phyloP scores from a whole-genome alignment of 2,113 vertebrate species.

The Enhydra lutris region DNA sequence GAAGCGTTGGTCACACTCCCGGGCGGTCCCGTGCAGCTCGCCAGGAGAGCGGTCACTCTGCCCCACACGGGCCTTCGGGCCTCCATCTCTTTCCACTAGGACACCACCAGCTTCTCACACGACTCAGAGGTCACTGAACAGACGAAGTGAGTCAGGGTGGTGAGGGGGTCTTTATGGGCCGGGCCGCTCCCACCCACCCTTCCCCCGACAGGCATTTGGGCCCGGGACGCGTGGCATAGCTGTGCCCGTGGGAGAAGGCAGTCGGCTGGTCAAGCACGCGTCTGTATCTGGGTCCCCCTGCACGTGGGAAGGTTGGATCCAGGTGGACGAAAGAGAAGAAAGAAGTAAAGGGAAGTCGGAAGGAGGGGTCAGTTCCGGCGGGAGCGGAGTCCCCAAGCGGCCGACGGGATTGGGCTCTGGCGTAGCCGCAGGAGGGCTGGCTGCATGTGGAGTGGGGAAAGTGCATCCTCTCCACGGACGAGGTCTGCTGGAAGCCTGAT shows the following conservation, averaged over 20 bases:
- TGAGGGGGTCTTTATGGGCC: background rate
- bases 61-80: background rate
- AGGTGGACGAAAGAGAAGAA: background rate
- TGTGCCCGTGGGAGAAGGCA: background rate
- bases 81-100: background rate
- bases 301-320: background rate
- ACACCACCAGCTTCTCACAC: background rate
- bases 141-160: background rate
- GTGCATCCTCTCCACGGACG: background rate
- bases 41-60: no score
- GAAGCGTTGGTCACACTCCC: no score
- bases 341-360: background rate
- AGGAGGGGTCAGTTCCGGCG: background rate
- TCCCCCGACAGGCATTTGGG: no score
- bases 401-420: accelerated
- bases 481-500: background rate
- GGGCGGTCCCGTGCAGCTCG: accelerated
- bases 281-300: accelerated
- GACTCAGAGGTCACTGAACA: background rate
- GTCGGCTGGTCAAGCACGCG: background rate
- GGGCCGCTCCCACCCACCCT: background rate
- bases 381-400: background rate
- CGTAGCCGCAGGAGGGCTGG: accelerated
- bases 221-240: background rate
- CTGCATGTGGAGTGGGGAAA: accelerated